phyloP scores from a whole-genome alignment of 1,140 invertebrate species.

The Lasaia peninsularis region DNA sequence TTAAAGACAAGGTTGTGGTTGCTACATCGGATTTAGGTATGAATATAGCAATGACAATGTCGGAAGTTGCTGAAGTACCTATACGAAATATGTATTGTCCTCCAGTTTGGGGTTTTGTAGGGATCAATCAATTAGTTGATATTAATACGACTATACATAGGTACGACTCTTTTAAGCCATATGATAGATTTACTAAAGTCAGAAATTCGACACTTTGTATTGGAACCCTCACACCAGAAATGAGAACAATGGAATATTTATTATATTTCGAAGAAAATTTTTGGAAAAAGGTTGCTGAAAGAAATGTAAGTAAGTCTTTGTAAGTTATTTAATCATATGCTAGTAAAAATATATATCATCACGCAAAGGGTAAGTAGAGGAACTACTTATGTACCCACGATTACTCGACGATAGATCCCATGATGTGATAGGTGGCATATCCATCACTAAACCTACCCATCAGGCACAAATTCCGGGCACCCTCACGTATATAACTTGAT shows the following conservation, averaged over 20 bases:
- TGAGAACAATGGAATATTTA: constrained; percentile 69
- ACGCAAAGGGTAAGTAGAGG: too few relatives aligned
- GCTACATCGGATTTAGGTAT: constrained; percentile 73
- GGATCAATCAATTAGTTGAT: constrained; percentile 73
- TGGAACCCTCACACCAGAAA: constrained; percentile 63
- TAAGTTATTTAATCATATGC: too few relatives aligned
- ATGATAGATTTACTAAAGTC: constrained; percentile 55
- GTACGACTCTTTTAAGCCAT: constrained; percentile 64
- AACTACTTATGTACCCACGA: too few relatives aligned
- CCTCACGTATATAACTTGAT: too few relatives aligned
- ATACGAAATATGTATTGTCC: constrained; percentile 71
- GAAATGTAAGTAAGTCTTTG: constrained; percentile 44
- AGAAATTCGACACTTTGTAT: constrained; percentile 60
- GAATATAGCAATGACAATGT: constrained; percentile 43
- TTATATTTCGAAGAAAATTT: constrained; percentile 54
- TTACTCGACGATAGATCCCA: too few relatives aligned
- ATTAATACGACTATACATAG: constrained; percentile 65
- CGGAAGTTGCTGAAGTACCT: constrained; percentile 59
- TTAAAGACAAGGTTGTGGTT: constrained; percentile 67
- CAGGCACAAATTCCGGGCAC: too few relatives aligned
- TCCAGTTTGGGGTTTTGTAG: constrained; percentile 78
- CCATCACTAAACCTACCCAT: too few relatives aligned
- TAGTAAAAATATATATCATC: too few relatives aligned
- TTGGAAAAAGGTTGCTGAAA: constrained; percentile 47
- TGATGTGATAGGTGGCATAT: too few relatives aligned